phyloP scores from a whole-genome alignment of 2,888 invertebrate genomes.

The Microdon myrmicae region DNA sequence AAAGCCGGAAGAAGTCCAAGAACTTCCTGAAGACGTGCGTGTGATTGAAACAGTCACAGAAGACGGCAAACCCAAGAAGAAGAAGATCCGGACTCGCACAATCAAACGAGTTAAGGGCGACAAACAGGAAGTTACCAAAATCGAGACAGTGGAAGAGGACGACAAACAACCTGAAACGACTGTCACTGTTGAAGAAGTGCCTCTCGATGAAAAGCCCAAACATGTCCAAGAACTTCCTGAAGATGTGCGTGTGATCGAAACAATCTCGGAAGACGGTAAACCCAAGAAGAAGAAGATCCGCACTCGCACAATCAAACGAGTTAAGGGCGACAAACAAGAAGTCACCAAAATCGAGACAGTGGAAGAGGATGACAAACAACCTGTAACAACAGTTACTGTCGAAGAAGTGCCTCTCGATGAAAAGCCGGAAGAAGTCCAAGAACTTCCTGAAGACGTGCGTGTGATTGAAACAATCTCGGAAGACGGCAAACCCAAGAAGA shows the following conservation, averaged over 20 bases:
- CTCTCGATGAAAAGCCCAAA: constrained; percentile 27
- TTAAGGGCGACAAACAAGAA: constrained; percentile 62
- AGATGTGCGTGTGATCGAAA: constrained; percentile 53
- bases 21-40: constrained; percentile 64
- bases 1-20: constrained; percentile 53
- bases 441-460: constrained; percentile 62
- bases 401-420: constrained; percentile 58
- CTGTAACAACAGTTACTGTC: constrained; percentile 58
- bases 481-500: constrained; percentile 62
- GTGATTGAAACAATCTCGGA: constrained; percentile 63
- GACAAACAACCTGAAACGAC: constrained; percentile 61
- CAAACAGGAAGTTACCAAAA: constrained; percentile 64
- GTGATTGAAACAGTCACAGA: constrained; percentile 59
- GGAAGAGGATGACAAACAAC: constrained; percentile 63
- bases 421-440: constrained; percentile 35
- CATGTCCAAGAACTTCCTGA: constrained; percentile 55
- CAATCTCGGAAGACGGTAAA: constrained; percentile 51
- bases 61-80: constrained; percentile 56
- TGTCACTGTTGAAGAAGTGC: constrained; percentile 54
- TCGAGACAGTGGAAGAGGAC: constrained; percentile 64
- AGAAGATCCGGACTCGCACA: constrained; percentile 58
- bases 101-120: constrained; percentile 61
- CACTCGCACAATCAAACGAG: constrained; percentile 61
- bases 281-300: constrained; percentile 59
- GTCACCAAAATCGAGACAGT: constrained; percentile 64